A percentile compares a stretch with the other conserved stretches of the same genome.
phyloP scores from a whole-genome alignment of 2,888 invertebrate genomes.

The Meta bourneti region DNA sequence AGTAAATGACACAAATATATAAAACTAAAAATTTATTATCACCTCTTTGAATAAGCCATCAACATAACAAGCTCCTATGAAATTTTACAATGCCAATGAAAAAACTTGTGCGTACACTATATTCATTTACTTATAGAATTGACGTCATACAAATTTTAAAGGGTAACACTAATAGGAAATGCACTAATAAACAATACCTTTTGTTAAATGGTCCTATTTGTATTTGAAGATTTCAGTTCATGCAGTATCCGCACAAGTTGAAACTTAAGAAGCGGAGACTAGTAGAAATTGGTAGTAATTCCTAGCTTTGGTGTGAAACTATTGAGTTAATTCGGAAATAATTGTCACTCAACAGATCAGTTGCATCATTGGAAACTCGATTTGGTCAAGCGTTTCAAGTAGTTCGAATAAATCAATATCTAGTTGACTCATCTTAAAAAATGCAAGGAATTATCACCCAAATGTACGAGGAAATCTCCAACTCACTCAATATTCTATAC shows the following conservation, averaged over 20 bases:
- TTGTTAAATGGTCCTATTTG: neutral
- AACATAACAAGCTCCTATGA: conserved; percentile 77
- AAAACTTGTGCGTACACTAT: conserved; percentile 75
- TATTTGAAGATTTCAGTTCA: neutral
- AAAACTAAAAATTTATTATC: conserved; percentile 77
- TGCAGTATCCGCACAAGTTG: conserved; percentile 7
- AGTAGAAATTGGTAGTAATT: too few relatives aligned
- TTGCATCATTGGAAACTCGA: too few relatives aligned
- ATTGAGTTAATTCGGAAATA: too few relatives aligned
- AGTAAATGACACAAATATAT: conserved; percentile 65
- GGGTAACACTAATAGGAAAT: neutral
- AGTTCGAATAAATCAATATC: too few relatives aligned
- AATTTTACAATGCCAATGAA: conserved; percentile 77
- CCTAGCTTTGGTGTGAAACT: too few relatives aligned
- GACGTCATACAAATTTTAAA: neutral
- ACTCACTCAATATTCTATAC: too few relatives aligned
- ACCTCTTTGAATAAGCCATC: conserved; percentile 73
- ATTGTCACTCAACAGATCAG: too few relatives aligned
- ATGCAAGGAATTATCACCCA: too few relatives aligned
- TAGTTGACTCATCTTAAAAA: too few relatives aligned
- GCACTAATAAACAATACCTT: neutral
- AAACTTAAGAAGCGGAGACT: neutral
- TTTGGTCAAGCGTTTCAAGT: too few relatives aligned
- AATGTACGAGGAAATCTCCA: too few relatives aligned
- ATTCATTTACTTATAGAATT: conserved; percentile 11